Percentiles rank a stretch among this genome's conserved stretches.
Conservation (phyloP, 92 coral and sea anemone genomes). For the Meandrina meandrites region DNA sequence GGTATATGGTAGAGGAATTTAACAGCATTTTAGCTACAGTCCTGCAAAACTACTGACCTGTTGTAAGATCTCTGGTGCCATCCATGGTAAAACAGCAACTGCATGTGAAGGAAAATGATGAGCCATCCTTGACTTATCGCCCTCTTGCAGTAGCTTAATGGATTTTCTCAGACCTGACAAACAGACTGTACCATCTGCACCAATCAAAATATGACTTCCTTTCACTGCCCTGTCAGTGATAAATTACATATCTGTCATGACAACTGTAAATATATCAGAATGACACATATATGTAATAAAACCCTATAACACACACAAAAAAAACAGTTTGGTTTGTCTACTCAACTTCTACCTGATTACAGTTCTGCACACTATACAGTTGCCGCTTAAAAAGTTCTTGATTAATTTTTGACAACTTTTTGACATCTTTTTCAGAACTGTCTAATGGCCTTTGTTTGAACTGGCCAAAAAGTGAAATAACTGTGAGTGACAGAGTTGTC, state of each 20-base stretch:
- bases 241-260: neutral
- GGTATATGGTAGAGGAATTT: too few relatives aligned
- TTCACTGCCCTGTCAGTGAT: constrained; percentile 72
- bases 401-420: too few relatives aligned
- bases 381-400: too few relatives aligned
- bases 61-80: constrained; percentile 95
- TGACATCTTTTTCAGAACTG: too few relatives aligned
- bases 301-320: neutral
- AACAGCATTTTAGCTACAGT: neutral
- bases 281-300: neutral
- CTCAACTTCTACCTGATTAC: too few relatives aligned
- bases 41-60: constrained; percentile 56
- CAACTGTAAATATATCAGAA: neutral
- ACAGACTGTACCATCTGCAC: constrained; percentile 75
- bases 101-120: constrained; percentile 92
- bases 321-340: neutral
- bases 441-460: too few relatives aligned
- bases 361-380: too few relatives aligned
- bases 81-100: constrained; percentile 87
- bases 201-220: constrained; percentile 89
- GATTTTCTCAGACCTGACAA: constrained; percentile 88
- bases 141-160: constrained; percentile 69
- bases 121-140: constrained; percentile 66
- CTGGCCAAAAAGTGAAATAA: too few relatives aligned
- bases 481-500: too few relatives aligned